Conservation (phyloP, 2,113 vertebrate species). For the Ginglymostoma cirratum region DNA sequence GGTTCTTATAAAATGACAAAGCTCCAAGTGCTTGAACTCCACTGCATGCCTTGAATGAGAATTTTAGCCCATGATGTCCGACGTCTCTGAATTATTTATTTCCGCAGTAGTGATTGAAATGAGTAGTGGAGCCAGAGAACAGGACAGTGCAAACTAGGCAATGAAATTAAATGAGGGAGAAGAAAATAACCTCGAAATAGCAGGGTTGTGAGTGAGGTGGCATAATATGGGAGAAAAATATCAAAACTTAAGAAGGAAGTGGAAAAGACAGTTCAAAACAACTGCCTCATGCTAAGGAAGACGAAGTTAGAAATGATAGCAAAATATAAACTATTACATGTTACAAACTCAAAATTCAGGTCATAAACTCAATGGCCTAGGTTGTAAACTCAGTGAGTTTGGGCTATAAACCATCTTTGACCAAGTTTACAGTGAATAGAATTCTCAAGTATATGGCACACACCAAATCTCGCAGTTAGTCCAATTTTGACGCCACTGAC, state of each 20-base stretch:
- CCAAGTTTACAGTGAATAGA: background rate
- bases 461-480: background rate
- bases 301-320: background rate
- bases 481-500: background rate
- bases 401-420: background rate
- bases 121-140: background rate
- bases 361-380: background rate
- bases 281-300: background rate
- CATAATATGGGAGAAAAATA: background rate
- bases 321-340: background rate
- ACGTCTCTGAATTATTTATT: background rate
- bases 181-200: background rate
- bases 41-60: background rate
- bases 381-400: background rate
- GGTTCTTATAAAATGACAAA: background rate
- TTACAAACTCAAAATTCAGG: background rate
- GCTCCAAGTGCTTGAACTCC: background rate
- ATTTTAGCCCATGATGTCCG: background rate
- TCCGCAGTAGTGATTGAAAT: background rate
- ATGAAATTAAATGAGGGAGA: background rate
- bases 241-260: background rate
- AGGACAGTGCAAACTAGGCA: background rate
- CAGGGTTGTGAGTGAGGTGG: too few relatives aligned
- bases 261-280: background rate
- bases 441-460: background rate